These are phyloP conservation scores for Brachionus manjavacas DNA, from an alignment of 1,140 invertebrate species.

Conservation along the genomic window DNA sequence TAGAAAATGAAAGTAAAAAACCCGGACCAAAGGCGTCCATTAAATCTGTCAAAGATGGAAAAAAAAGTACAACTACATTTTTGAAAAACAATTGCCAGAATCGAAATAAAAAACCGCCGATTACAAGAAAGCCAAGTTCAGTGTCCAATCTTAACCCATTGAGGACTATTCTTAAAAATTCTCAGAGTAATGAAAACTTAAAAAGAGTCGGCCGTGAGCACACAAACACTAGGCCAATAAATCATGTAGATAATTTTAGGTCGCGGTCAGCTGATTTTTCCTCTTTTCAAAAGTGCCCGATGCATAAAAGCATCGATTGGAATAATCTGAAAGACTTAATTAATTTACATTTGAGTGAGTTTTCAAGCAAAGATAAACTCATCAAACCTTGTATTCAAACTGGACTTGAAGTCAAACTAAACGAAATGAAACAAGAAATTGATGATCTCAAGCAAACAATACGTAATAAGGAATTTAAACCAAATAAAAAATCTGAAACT, in stretches of 20 bases:
- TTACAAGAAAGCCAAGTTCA: neutral
- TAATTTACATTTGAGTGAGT: neutral
- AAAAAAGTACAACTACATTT: neutral
- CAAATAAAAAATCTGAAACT: neutral
- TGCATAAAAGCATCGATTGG: neutral
- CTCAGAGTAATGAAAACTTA: neutral
- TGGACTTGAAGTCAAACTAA: neutral
- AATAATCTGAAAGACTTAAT: slow-evolving; percentile 3
- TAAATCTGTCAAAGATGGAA: neutral
- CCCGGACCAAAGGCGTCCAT: neutral
- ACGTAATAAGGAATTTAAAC: neutral
- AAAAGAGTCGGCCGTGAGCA: neutral
- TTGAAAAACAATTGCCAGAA: neutral
- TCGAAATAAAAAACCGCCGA: neutral
- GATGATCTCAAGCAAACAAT: neutral
- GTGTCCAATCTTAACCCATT: neutral
- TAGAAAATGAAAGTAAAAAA: neutral
- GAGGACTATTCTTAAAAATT: neutral
- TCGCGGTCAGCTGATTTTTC: neutral
- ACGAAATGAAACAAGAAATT: slow-evolving; percentile 15
- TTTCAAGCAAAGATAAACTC: neutral
- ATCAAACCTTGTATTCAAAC: neutral
- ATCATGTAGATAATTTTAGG: neutral
- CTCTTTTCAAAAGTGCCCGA: neutral
- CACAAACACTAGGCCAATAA: neutral